Conservation (phyloP, 2,888 invertebrate genomes). For the Tetragnatha montana region DNA sequence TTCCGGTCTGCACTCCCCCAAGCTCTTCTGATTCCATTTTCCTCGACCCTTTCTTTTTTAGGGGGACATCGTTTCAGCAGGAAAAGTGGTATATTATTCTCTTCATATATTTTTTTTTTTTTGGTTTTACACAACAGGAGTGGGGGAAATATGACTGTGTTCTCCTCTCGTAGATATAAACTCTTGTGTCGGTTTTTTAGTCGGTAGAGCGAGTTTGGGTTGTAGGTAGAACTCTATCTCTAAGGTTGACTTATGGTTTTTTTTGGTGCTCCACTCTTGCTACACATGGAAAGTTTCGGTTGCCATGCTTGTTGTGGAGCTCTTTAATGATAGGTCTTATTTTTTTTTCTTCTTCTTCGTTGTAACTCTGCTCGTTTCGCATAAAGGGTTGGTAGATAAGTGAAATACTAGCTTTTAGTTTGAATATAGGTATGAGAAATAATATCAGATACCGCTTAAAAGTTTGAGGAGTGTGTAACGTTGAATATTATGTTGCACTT, state of each 20-base stretch:
- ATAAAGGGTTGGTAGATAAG: no score
- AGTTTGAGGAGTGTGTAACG: no score
- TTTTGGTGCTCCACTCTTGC: background rate
- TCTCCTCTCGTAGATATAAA: constrained; percentile 4
- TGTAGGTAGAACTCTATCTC: background rate
- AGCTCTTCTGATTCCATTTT: constrained; percentile 25
- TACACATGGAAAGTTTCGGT: background rate
- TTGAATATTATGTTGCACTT: no score
- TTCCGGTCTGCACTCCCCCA: background rate
- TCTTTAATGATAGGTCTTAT: background rate
- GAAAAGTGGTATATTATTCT: constrained; percentile 36
- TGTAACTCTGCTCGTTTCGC: background rate
- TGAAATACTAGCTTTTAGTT: no score
- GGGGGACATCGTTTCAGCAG: constrained; percentile 9
- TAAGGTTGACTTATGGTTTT: background rate
- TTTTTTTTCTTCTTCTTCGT: background rate
- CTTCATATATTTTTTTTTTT: background rate
- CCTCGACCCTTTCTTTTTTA: constrained; percentile 9
- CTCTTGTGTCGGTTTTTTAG: constrained; percentile 6
- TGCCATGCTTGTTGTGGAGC: background rate
- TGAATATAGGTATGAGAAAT: no score
- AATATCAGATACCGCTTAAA: no score
- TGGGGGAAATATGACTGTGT: background rate
- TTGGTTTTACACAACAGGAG: constrained; percentile 9
- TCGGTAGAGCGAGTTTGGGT: background rate